Evolutionary conservation across 2,888 invertebrate genomes (phyloP), one percentile per base, ranked within the genome.

Genomic region (Homarus gammarus): DNA sequence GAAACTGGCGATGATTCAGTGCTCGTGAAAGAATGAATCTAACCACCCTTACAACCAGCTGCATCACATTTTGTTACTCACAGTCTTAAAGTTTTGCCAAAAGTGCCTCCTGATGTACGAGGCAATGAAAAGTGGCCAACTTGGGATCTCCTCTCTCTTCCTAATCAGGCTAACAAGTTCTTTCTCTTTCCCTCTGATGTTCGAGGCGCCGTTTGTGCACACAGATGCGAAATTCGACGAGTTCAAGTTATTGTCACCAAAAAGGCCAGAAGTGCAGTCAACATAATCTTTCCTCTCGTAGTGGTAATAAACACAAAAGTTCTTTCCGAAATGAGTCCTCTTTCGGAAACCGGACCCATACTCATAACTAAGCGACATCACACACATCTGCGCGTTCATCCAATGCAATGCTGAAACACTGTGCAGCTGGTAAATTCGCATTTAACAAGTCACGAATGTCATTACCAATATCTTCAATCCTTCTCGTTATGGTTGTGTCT

Each of bases 1-100:
- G n/a, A n/a, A n/a, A n/a, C 82, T 73, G 73, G 38, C 73, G 73
- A 33, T 84, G 73, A 84, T 49, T 84, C 22, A 84, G n/a, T 84
- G 84, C 3, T 33, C 73, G 8, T 73, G 68, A 81, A 81, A 61
- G 64, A 81, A 36, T 64, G n/a, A 81, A 61, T 64, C 38, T 81
- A 10, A 81, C 81, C 27, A 81, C 38, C n/a, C 40, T 33, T 15
- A 64, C 64, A 78, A 78, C 56, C 78, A 78, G 33, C 78, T 78
- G 78, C 49, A 78, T 78, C 33, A 77, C 77, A 40, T 77, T 36
- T 77, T 77, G 77, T 12, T 40, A 40, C 22, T 77, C 77, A 77
- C 77, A 56, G 61, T 81, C 22, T 40, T 40, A 33, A 10, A 81
- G 81, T 81, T 81, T 81, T 36, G 64, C 61, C 81, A 56, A 56